These are phyloP conservation scores for Bufotes viridis DNA, from an alignment of 2,797 vertebrate species.

Conservation along the genomic window DNA sequence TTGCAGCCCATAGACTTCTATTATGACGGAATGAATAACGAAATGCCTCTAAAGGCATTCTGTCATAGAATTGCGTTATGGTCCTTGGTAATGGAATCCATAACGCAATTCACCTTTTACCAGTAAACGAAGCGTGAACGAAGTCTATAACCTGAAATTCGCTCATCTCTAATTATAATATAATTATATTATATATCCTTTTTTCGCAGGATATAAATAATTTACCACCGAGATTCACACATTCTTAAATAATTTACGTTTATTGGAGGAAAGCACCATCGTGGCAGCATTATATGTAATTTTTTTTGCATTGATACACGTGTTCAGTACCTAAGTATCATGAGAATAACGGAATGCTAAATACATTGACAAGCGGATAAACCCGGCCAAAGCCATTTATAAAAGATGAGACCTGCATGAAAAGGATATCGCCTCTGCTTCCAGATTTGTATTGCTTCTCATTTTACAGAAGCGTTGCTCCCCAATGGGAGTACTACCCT, in stretches of 20 bases:
- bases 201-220: background rate
- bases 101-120: too few species aligned
- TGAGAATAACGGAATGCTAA: conserved; percentile 6
- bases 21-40: too few species aligned
- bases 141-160: too few species aligned
- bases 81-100: too few species aligned
- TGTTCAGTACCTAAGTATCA: background rate
- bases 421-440: background rate
- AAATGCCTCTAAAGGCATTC: too few species aligned
- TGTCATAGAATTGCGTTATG: too few species aligned
- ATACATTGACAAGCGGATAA: conserved; percentile 16
- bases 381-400: background rate
- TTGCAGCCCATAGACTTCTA: too few species aligned
- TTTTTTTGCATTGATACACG: background rate
- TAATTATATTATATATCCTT: background rate
- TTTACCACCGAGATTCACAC: background rate
- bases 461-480: background rate
- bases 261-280: background rate
- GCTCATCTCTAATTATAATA: too few species aligned
- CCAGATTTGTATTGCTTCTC: background rate
- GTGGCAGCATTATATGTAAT: background rate
- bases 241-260: conserved; percentile 15
- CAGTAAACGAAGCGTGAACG: too few species aligned
- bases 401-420: background rate
- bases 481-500: background rate